phyloP scores from a whole-genome alignment of 2,113 vertebrate species.

The Perca schrenkii region DNA sequence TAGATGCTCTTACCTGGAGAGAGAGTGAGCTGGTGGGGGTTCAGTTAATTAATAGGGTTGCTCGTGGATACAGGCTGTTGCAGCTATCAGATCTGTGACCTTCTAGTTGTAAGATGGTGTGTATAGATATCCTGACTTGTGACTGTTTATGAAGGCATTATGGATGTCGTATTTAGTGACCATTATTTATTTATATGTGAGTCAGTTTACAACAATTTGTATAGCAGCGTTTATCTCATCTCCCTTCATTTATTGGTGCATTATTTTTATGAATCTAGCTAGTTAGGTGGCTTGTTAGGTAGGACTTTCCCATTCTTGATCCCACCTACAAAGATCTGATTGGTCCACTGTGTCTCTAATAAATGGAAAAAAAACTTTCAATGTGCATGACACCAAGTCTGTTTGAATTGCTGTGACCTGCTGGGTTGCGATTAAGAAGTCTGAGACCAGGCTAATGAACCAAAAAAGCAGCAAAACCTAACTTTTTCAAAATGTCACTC shows the following conservation, averaged over 20 bases:
- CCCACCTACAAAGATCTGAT: background rate
- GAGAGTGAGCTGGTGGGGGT: slow-evolving; percentile 7
- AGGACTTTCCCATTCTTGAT: too few relatives aligned
- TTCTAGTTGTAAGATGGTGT: slow-evolving; percentile 33
- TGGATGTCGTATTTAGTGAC: too few relatives aligned
- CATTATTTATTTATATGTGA: too few relatives aligned
- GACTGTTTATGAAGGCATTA: too few relatives aligned
- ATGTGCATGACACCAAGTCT: too few relatives aligned
- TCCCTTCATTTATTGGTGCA: too few relatives aligned
- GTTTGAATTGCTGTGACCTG: too few relatives aligned
- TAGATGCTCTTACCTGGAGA: slow-evolving; percentile 31
- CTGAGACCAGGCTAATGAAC: background rate
- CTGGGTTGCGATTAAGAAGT: background rate
- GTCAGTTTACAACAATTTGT: too few relatives aligned
- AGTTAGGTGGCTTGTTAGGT: too few relatives aligned
- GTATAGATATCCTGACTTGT: background rate
- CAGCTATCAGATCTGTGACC: slow-evolving; percentile 49
- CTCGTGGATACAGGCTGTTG: slow-evolving; percentile 28
- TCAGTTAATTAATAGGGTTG: slow-evolving; percentile 47
- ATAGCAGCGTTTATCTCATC: too few relatives aligned
- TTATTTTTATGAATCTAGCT: too few relatives aligned
- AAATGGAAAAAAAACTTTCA: background rate
- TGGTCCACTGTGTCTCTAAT: background rate
- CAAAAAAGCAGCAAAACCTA: background rate
- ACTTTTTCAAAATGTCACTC: background rate